Base-by-base conservation (phyloP, 2,888 invertebrate genomes). In the Reticulitermes lucifugus region DNA sequence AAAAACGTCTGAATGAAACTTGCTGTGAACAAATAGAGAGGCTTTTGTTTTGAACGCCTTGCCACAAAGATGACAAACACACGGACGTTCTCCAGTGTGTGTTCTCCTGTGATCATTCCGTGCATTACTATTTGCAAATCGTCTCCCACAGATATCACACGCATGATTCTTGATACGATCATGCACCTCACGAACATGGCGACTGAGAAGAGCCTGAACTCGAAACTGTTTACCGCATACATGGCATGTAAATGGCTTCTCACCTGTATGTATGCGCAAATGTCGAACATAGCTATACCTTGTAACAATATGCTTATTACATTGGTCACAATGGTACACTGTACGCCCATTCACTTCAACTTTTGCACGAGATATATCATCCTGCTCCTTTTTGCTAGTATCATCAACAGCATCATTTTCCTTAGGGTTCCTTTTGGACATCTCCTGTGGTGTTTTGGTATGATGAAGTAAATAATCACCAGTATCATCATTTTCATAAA, bases 191-290 rank as follows among this genome's bases (percentile, higher is more conserved):
- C 91, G 91, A 3, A 91, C 88, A 89, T 94, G 94, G 0, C 93
- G 91, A 25, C 91, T 91, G 46, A 94, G 90, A 88, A 93, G 93
- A 65, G 93, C 93, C 25, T 93, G 93, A n/a, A 94, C 93, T 41
- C 94, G 91, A 90, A 95, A 95, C 88, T 93, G 93, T 88, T 94
- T 94, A 4, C 94, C 94, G 89, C 95, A 95, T 41, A 94, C 89
- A 89, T 95, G 94, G 88, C 81, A 81, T n/a, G 81, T 81, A 43
- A 70, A 81, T 7, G 81, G 81, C 12, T 81, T 81, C 25, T 81
- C 81, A 9, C 81, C 81, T 43, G 81, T 81, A 35, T 81, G 81
- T 22, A 81, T 81, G 9, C 81, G 65, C n/a, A 65, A 70, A 35
- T 81, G 81, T 25, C 81, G 29, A 18, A 81, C 70, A n/a, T 41